phyloP scores from a whole-genome alignment of 2,113 vertebrate species.

The Danio rerio region GRCz12tu NC_133193.1:46037001-46037500 shows the following conservation, averaged over 20 bases:
- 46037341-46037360: slow-evolving; percentile 9
- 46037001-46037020: not conserved
- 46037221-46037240: slow-evolving; percentile 77
- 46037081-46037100: not conserved
- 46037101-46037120: not conserved
- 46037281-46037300: slow-evolving; percentile 74
- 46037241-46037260: slow-evolving; percentile 82
- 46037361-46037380: not conserved
- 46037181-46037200: slow-evolving; percentile 37
- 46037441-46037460: not conserved
- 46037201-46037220: slow-evolving; percentile 75
- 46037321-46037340: slow-evolving; percentile 9
- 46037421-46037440: not conserved
- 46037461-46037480: not conserved
- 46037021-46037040: not conserved
- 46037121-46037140: slow-evolving; percentile 67
- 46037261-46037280: slow-evolving; percentile 77
- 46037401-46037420: not conserved
- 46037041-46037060: not conserved
- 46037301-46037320: slow-evolving; percentile 30
- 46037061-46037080: slow-evolving; percentile 4
- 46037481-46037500: not conserved
- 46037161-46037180: slow-evolving; percentile 69
- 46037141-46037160: slow-evolving; percentile 68
- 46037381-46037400: not conserved